Conservation (phyloP, 2,888 invertebrate genomes). For the Trissolcus brochymenae region DNA sequence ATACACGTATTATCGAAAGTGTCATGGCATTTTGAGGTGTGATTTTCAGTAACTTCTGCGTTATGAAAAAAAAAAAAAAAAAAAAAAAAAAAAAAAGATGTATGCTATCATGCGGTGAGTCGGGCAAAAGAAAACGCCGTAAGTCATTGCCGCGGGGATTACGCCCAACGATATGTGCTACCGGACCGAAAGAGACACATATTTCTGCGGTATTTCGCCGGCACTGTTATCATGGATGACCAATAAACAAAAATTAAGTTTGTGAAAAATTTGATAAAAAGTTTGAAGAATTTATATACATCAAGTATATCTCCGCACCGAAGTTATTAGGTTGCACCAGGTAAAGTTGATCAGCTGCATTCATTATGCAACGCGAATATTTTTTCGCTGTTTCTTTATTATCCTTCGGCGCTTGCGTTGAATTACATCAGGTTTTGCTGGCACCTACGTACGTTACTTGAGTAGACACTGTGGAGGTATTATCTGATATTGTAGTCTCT, state of each 20-base stretch:
- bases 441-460: conserved; percentile 58
- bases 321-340: conserved; percentile 20
- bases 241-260: not conserved
- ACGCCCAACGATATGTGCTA: conserved; percentile 43
- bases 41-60: not conserved
- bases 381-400: conserved; percentile 56
- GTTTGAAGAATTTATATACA: too few relatives aligned
- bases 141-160: conserved; percentile 38
- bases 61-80: too few relatives aligned
- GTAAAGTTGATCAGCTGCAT: conserved; percentile 32
- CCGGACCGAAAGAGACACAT: conserved; percentile 18
- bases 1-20: too few relatives aligned
- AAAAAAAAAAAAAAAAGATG: too few relatives aligned
- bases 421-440: conserved; percentile 61
- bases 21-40: not conserved
- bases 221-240: conserved; percentile 3
- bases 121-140: conserved; percentile 28
- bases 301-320: too few relatives aligned
- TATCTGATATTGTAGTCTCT: conserved; percentile 55
- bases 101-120: conserved; percentile 28
- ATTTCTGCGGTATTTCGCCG: conserved; percentile 1
- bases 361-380: conserved; percentile 35
- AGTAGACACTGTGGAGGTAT: conserved; percentile 43
- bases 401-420: conserved; percentile 60
- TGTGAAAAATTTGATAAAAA: not conserved